phyloP scores from a whole-genome alignment of 2,113 vertebrate species.

The Hippopotamus amphibius region DNA sequence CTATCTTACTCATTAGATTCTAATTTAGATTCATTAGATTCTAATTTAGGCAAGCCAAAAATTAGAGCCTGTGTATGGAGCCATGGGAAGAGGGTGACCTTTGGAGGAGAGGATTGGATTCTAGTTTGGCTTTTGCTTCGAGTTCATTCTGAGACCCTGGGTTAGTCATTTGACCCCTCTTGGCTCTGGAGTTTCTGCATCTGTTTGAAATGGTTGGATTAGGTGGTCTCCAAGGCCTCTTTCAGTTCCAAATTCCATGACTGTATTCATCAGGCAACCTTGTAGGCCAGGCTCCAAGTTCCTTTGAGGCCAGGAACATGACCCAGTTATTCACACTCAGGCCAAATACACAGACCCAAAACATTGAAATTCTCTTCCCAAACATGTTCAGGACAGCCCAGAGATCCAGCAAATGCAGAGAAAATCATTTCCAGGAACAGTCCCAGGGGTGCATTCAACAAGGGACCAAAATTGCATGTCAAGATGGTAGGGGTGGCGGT shows the following conservation, averaged over 20 bases:
- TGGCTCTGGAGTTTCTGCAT: conserved; percentile 47
- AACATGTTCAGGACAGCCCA: not conserved
- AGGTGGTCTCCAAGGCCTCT: not conserved
- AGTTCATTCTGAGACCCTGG: not conserved
- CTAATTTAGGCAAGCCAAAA: not conserved
- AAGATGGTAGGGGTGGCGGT: not conserved
- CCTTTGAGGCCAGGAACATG: not conserved
- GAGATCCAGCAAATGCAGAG: not conserved
- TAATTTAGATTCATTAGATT: too few species aligned
- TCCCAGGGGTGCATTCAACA: not conserved
- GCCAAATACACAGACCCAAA: conserved; percentile 37
- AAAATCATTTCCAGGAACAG: conserved; percentile 44
- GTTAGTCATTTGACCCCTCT: conserved; percentile 43
- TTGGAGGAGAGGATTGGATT: not conserved
- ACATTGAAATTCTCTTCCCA: not conserved
- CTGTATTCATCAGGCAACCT: conserved; percentile 9
- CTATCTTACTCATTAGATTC: conserved; percentile 9
- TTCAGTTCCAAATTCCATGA: conserved; percentile 30
- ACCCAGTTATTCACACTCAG: conserved; percentile 13
- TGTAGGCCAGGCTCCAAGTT: conserved; percentile 7
- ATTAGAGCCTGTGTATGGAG: not conserved
- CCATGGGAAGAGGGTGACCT: conserved; percentile 54
- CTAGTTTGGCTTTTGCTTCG: not conserved
- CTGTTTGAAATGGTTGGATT: conserved; percentile 51
- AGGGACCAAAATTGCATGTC: not conserved